These are phyloP conservation scores for Spodoptera exigua DNA, from an alignment of 2,888 invertebrate genomes.

Conservation along the genomic window DNA sequence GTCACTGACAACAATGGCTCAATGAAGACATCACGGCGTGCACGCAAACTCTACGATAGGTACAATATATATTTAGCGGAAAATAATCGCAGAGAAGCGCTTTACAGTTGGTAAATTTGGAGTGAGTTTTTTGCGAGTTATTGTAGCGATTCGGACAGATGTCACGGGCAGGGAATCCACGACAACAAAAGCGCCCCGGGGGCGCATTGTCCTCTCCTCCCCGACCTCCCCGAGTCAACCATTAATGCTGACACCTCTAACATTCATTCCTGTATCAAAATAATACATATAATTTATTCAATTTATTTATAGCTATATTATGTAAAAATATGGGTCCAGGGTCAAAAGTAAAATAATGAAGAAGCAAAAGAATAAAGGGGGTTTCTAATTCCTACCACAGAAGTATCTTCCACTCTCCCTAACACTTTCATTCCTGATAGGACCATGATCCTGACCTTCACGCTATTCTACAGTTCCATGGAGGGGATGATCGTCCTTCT, in stretches of 20 bases:
- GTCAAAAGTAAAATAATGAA: no score
- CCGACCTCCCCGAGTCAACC: constrained; percentile 79
- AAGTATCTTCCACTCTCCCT: no score
- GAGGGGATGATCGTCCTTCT: no score
- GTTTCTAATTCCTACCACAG: no score
- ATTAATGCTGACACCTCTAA: constrained; percentile 86
- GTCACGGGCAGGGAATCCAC: constrained; percentile 85
- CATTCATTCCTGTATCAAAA: constrained; percentile 84
- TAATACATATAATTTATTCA: constrained; percentile 84
- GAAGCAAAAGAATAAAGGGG: no score
- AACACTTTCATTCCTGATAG: no score
- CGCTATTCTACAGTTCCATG: no score
- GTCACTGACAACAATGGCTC: constrained; percentile 81
- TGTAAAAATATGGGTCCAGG: no score
- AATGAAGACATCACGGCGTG: constrained; percentile 79
- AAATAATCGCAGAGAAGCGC: constrained; percentile 78
- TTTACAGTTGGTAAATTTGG: constrained; percentile 81
- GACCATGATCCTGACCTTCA: no score
- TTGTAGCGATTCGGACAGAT: constrained; percentile 88
- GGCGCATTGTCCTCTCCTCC: constrained; percentile 82
- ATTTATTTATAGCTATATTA: constrained; percentile 83
- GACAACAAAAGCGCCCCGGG: constrained; percentile 86
- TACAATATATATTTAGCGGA: constrained; percentile 77
- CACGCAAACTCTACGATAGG: constrained; percentile 63
- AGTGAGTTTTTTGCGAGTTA: constrained; percentile 87